Conservation (phyloP, 1,140 invertebrate genomes). For the Luehdorfia chinensis region DNA sequence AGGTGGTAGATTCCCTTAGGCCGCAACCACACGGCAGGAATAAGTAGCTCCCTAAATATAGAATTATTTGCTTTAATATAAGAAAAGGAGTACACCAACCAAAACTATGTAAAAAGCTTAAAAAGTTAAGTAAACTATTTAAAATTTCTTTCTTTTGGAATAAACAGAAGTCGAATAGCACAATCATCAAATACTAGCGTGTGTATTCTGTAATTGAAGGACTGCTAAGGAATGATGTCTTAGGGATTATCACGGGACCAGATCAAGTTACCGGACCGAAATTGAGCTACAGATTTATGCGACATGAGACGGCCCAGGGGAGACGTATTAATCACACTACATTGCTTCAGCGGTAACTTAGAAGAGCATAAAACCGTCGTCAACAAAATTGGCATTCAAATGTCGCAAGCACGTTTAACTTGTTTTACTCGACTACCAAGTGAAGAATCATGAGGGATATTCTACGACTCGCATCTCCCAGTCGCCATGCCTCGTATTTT, state of each 20-base stretch:
- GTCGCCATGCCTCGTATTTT: conserved; percentile 49
- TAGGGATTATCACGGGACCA: conserved; percentile 16
- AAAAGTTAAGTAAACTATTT: no score
- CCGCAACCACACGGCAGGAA: no score
- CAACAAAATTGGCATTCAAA: conserved; percentile 54
- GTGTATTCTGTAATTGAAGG: conserved; percentile 9
- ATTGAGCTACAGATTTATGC: conserved; percentile 16
- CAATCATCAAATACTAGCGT: not conserved
- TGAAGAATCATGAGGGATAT: conserved; percentile 55
- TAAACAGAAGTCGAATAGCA: no score
- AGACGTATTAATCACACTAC: conserved; percentile 12
- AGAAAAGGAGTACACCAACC: no score
- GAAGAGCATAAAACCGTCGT: conserved; percentile 22
- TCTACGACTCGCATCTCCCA: conserved; percentile 29
- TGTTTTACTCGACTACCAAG: conserved; percentile 50
- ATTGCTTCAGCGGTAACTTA: not conserved
- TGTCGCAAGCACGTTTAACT: conserved; percentile 39
- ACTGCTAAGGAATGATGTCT: conserved; percentile 1
- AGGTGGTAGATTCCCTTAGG: no score
- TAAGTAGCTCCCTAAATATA: no score
- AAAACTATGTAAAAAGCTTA: no score
- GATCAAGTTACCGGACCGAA: conserved; percentile 13
- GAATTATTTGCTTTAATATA: no score
- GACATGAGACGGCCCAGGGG: conserved; percentile 1
- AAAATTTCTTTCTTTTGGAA: no score